Evolutionary conservation across 2,888 invertebrate genomes (phyloP), one percentile per base, ranked within the genome.

Genomic region (Fragum sueziense): DNA sequence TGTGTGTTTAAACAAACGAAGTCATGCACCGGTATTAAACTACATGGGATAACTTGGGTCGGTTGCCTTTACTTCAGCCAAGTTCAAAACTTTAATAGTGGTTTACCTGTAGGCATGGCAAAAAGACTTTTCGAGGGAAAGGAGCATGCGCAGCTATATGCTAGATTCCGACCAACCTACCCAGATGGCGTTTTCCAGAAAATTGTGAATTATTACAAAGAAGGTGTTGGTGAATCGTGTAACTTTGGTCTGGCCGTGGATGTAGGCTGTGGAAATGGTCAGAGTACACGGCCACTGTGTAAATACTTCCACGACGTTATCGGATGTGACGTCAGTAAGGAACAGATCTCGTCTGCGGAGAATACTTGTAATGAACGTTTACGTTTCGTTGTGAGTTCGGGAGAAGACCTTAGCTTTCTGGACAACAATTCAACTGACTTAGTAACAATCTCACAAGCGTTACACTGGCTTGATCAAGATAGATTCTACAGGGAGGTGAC

Each of bases 211-310:
- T 89, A 77, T 61, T 89, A 86, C 68, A 71, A 84, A 71, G 47
- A 80, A 33, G 70, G 71, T 9, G 25, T 70, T 34, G 51, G 31
- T 0, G 65, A 62, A 2, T 29, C 27, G 9, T 61, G 72, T 14
- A 74, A 82, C 4, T 86, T 88, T 70, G 76, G 88, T 2, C 70
- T 88, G 14, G 94, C 94, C 11, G 88, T 94, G 2, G 94, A 94
- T 88, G 92, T 94, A 20, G 94, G 94, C 0, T 94, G 94, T 88
- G 94, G 94, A 4, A 91, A 92, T 22, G 94, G 94, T n/a, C 94
- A 94, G 85, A 93, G 93, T 76, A 94, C 94, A 0, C 78, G 87
- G n/a, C 91, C 92, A 7, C 85, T 94, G 41, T 90, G 93, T 0
- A 89, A 91, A 0, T 90, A 93, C 80, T 94, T 94, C 82, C 86